A percentile compares a stretch with the other conserved stretches of the same genome.
These are phyloP conservation scores for Ahaetulla prasina DNA, from an alignment of 2,113 vertebrate species.

Conservation along the genomic window DNA sequence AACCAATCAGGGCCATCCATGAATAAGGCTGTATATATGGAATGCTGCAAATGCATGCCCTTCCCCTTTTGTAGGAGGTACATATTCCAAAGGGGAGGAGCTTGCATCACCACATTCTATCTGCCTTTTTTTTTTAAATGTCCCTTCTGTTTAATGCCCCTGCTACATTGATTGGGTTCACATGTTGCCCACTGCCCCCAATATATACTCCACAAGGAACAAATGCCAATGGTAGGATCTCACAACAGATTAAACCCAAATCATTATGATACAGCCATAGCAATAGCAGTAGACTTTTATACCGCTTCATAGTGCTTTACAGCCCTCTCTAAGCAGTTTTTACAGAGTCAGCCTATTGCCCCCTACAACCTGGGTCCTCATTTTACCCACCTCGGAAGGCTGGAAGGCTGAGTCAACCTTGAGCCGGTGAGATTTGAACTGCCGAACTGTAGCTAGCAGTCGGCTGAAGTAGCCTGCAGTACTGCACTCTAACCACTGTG, in stretches of 20 bases:
- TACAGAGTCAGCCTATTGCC: too few relatives aligned
- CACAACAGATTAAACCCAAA: background rate
- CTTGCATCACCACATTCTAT: background rate
- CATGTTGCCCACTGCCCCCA: background rate
- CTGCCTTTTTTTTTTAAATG: background rate
- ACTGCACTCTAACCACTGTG: too few relatives aligned
- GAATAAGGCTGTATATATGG: background rate
- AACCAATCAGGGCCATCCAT: background rate
- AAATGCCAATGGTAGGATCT: background rate
- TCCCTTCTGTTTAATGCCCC: background rate
- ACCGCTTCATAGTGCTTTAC: too few relatives aligned
- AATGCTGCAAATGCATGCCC: background rate
- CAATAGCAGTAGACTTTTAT: too few relatives aligned
- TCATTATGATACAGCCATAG: background rate
- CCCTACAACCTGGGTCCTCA: too few relatives aligned
- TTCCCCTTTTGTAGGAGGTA: background rate
- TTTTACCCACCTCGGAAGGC: too few relatives aligned
- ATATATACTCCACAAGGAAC: background rate
- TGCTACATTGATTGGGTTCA: background rate
- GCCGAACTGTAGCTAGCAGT: too few relatives aligned
- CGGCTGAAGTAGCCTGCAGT: too few relatives aligned
- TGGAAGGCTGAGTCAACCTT: too few relatives aligned
- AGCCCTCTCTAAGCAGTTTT: too few relatives aligned
- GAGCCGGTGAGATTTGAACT: too few relatives aligned
- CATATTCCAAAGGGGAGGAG: background rate